Conservation (phyloP, 2,797 vertebrate species). For the Pelobates cultripes region DNA sequence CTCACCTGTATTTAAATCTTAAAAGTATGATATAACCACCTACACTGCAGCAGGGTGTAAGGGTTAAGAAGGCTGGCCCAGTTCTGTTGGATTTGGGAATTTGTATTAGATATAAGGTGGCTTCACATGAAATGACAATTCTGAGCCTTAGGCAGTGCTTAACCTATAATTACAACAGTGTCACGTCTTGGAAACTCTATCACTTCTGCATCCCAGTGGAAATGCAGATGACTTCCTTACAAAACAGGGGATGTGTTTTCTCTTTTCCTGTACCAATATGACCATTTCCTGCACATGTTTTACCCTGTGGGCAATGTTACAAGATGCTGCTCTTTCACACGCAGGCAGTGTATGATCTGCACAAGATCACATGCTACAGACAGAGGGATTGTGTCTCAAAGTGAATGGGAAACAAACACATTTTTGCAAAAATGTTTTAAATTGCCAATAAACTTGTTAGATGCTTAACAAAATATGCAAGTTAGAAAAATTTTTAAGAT, state of each 20-base stretch:
- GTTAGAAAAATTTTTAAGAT: too few species aligned
- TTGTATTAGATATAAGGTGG: slow-evolving; percentile 74
- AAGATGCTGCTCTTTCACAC: slow-evolving; percentile 64
- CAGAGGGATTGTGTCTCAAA: slow-evolving; percentile 25
- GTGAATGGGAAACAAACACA: slow-evolving; percentile 38
- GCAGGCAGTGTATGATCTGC: slow-evolving; percentile 23
- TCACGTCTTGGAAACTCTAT: slow-evolving; percentile 89
- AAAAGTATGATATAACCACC: slow-evolving; percentile 3
- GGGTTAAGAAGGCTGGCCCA: slow-evolving; percentile 38
- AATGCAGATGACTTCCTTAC: slow-evolving; percentile 78
- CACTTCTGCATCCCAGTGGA: slow-evolving; percentile 83
- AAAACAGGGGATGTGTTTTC: slow-evolving; percentile 80
- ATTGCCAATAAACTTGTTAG: background rate
- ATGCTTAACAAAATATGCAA: too few species aligned
- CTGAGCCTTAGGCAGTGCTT: slow-evolving; percentile 91
- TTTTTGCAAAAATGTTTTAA: background rate
- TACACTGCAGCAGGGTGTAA: background rate
- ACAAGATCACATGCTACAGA: slow-evolving; percentile 30
- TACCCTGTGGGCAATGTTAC: slow-evolving; percentile 79
- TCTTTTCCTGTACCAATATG: slow-evolving; percentile 91
- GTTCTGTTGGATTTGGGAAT: slow-evolving; percentile 70
- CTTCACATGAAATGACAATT: slow-evolving; percentile 81
- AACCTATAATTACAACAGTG: slow-evolving; percentile 91
- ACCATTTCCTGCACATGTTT: slow-evolving; percentile 90
- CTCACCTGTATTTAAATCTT: slow-evolving; percentile 19